Percentiles rank a stretch among this genome's conserved stretches.
Evolutionary conservation across 2,888 invertebrate species (phyloP).

Genomic region (Ommatoiulus sabulosus): DNA sequence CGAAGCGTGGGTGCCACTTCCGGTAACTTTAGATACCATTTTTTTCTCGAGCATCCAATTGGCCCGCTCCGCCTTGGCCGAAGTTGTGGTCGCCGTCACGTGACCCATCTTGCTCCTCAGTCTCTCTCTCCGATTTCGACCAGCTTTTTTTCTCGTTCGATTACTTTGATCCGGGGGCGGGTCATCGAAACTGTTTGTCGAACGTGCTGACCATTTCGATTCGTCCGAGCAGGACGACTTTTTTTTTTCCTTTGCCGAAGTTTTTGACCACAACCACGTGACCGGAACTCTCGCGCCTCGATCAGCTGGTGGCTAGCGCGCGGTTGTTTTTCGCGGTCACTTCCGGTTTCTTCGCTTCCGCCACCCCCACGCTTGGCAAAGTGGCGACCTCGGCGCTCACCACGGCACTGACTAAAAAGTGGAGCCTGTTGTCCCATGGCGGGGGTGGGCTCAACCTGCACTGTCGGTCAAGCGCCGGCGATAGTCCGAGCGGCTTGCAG

Average conservation of each 20-base stretch:
- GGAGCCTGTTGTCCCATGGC: slow-evolving; percentile 32
- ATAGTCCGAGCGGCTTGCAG: background rate
- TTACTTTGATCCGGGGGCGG: background rate
- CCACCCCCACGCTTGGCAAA: background rate
- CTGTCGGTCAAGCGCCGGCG: slow-evolving; percentile 50
- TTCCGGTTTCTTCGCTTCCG: background rate
- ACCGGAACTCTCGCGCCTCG: background rate
- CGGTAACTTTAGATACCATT: background rate
- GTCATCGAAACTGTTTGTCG: background rate
- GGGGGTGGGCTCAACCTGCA: slow-evolving; percentile 51
- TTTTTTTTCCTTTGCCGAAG: background rate
- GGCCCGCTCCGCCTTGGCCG: background rate
- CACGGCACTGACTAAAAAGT: slow-evolving; percentile 52
- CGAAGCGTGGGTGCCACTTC: background rate
- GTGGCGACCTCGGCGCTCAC: slow-evolving; percentile 54
- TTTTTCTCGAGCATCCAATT: background rate
- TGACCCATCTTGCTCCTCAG: no score
- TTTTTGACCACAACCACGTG: background rate
- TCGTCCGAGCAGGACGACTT: background rate
- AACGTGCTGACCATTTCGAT: background rate
- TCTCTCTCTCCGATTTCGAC: no score
- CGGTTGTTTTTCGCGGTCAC: background rate
- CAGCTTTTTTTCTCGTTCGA: no score
- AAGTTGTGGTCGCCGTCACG: no score
- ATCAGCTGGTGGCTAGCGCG: background rate